Evolutionary conservation across 2,888 invertebrate genomes (phyloP).

Genomic region (Artemia sinica): DNA sequence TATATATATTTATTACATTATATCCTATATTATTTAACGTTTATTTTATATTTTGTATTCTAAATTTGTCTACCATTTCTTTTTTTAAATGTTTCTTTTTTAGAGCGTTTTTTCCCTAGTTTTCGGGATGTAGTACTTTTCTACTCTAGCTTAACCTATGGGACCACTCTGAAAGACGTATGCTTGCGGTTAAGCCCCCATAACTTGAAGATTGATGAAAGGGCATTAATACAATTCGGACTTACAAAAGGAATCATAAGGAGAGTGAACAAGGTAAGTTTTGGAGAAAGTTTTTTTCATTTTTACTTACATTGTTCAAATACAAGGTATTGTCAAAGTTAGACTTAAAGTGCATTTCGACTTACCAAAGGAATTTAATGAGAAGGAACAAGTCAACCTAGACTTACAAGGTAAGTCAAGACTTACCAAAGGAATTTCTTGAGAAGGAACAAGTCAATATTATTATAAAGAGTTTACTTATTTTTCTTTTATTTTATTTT

Average conservation of each 20-base stretch:
- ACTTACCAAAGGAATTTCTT: no score
- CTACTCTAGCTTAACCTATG: constrained; percentile 58
- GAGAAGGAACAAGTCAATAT: background rate
- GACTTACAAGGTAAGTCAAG: no score
- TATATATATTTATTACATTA: no score
- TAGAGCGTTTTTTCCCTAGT: constrained; percentile 14
- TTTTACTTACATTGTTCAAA: background rate
- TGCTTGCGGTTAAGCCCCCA: constrained; percentile 56
- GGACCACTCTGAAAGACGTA: constrained; percentile 54
- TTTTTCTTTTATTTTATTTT: no score
- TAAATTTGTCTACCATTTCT: no score
- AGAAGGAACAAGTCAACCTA: no score
- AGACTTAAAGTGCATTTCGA: background rate
- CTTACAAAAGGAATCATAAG: constrained; percentile 65
- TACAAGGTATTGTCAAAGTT: background rate
- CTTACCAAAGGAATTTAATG: background rate
- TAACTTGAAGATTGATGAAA: constrained; percentile 54
- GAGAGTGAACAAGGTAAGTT: constrained; percentile 51
- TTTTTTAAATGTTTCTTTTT: background rate
- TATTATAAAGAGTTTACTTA: background rate
- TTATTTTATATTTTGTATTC: no score
- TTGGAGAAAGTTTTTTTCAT: background rate
- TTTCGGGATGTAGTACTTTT: constrained; percentile 34
- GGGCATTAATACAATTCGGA: constrained; percentile 69
- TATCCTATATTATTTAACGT: no score